phyloP scores from a whole-genome alignment of 2,113 vertebrate genomes.

The Erinaceus europaeus region DNA sequence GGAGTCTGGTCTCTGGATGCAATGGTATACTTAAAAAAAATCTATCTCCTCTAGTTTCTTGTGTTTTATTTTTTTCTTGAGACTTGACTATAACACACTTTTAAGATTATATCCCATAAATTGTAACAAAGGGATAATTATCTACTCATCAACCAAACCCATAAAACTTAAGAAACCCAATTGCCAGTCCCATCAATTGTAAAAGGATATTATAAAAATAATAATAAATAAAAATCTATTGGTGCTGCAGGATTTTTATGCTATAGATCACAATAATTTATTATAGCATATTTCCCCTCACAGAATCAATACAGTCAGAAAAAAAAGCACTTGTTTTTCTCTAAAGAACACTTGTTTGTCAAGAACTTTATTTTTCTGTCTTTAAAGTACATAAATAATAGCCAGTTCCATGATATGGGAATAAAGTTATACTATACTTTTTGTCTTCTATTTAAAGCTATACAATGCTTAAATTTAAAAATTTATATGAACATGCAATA shows the following conservation, averaged over 20 bases:
- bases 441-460: slow-evolving; percentile 33
- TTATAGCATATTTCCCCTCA: no score
- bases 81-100: no score
- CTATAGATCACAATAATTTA: no score
- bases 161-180: background rate
- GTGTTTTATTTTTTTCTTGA: no score
- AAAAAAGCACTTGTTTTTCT: no score
- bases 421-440: background rate
- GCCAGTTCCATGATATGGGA: background rate
- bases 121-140: no score
- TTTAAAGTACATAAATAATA: slow-evolving; percentile 30
- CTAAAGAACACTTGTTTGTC: background rate
- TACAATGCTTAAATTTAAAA: slow-evolving; percentile 34
- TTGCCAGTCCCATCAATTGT: no score
- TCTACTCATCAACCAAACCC: background rate
- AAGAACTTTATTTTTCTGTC: slow-evolving; percentile 34
- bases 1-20: background rate
- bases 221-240: background rate
- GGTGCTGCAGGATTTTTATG: no score
- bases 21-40: background rate
- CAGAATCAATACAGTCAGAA: no score
- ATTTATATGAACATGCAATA: slow-evolving; percentile 36
- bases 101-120: no score
- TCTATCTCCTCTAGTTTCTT: background rate
- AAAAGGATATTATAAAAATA: background rate